phyloP scores from a whole-genome alignment of 2,113 vertebrate genomes.

The Callipepla californica region DNA sequence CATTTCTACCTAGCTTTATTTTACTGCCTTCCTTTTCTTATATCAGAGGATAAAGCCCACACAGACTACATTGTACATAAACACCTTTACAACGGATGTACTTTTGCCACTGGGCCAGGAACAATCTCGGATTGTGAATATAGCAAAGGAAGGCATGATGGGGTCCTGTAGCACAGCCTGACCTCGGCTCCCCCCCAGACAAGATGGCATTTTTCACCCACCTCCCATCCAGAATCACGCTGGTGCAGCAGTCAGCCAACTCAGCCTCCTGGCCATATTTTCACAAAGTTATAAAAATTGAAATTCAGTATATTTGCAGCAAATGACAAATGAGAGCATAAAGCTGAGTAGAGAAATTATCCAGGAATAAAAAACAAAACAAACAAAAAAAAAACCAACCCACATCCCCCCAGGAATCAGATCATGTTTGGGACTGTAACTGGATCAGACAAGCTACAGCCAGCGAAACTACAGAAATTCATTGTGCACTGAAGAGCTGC shows the following conservation, averaged over 20 bases:
- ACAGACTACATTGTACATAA: neutral
- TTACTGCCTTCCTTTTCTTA: neutral
- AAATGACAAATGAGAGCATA: constrained; percentile 40
- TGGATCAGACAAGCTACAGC: constrained; percentile 23
- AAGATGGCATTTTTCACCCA: neutral
- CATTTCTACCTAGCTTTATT: neutral
- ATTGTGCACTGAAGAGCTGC: constrained; percentile 12
- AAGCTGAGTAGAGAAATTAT: constrained; percentile 38
- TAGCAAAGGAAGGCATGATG: neutral
- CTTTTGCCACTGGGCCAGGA: neutral
- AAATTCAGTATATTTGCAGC: constrained; percentile 33
- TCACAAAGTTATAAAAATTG: constrained; percentile 26
- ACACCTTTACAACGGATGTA: neutral
- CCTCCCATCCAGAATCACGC: neutral
- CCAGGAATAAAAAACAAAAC: neutral
- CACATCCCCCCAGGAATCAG: constrained; percentile 10
- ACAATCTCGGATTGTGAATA: neutral
- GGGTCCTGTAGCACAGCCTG: neutral
- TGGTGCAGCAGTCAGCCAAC: neutral
- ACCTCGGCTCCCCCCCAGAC: neutral
- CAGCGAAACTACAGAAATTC: constrained; percentile 33
- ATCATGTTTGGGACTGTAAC: constrained; percentile 35
- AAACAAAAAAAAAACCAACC: neutral
- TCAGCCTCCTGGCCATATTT: neutral
- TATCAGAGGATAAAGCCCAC: neutral